phyloP scores from a whole-genome alignment of 2,113 vertebrate genomes.

The Larimichthys crocea region DNA sequence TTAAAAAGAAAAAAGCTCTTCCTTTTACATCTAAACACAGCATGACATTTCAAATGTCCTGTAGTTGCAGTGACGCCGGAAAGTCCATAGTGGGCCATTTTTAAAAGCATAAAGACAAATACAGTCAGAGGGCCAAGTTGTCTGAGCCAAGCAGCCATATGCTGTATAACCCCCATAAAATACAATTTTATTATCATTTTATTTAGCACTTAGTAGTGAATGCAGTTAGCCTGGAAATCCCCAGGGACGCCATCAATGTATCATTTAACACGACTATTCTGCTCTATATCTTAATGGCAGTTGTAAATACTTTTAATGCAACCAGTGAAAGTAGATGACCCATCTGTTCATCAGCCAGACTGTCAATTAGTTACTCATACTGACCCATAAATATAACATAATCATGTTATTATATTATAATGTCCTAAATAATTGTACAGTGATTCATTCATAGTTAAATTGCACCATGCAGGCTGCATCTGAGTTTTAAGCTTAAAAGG shows the following conservation, averaged over 20 bases:
- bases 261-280: conserved; percentile 28
- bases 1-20: background rate
- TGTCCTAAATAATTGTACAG: background rate
- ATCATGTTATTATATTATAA: background rate
- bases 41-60: conserved; percentile 4
- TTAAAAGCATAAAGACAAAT: conserved; percentile 18
- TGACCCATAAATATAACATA: background rate
- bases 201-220: conserved; percentile 33
- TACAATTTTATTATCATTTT: conserved; percentile 48
- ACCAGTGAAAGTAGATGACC: conserved; percentile 28
- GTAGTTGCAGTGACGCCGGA: background rate
- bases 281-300: conserved; percentile 36
- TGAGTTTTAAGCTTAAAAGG: background rate
- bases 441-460: background rate
- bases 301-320: conserved; percentile 52
- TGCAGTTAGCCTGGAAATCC: conserved; percentile 38
- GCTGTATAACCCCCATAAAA: conserved; percentile 41
- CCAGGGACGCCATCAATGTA: conserved; percentile 16
- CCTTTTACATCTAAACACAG: conserved; percentile 11
- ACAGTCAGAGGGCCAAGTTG: conserved; percentile 16
- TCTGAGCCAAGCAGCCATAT: conserved; percentile 26
- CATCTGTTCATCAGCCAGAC: conserved; percentile 15
- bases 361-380: conserved; percentile 3
- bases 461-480: too few species aligned
- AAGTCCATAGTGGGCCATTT: background rate